Evolutionary conservation across 2,113 vertebrate genomes (phyloP).

Genomic region (Syngnathus floridae): DNA sequence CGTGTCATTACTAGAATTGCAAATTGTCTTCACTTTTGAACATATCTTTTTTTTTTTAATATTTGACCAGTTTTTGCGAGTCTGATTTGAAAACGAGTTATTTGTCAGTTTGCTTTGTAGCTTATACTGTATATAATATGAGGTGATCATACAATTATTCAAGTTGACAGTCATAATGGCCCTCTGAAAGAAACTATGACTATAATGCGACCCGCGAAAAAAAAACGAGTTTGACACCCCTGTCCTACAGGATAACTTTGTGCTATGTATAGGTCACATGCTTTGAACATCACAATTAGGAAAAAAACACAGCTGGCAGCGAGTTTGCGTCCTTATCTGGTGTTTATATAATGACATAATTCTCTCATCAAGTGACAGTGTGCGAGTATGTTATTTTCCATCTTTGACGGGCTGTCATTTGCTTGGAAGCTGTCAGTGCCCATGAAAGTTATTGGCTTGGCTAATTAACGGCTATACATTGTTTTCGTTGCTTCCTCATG

Average conservation of each 20-base stretch:
- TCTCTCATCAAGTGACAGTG: slow-evolving; percentile 13
- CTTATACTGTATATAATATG: too few relatives aligned
- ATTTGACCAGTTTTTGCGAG: too few relatives aligned
- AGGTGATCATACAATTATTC: too few relatives aligned
- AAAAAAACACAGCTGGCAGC: slow-evolving; percentile 31
- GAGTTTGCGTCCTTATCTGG: slow-evolving; percentile 22
- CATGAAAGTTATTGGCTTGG: slow-evolving; percentile 41
- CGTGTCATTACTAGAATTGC: too few relatives aligned
- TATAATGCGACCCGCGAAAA: too few relatives aligned
- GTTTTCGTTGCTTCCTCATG: slow-evolving; percentile 23
- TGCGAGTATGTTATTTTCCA: slow-evolving; percentile 38
- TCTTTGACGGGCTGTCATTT: slow-evolving; percentile 52
- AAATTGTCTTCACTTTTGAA: too few relatives aligned
- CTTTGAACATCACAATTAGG: slow-evolving; percentile 39
- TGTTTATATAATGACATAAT: slow-evolving; percentile 59
- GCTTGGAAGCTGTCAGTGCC: slow-evolving; percentile 43
- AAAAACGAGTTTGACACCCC: too few relatives aligned
- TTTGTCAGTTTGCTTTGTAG: too few relatives aligned
- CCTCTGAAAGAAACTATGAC: too few relatives aligned
- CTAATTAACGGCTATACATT: slow-evolving; percentile 39
- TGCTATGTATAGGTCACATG: slow-evolving; percentile 4
- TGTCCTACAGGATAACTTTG: slow-evolving; percentile 14
- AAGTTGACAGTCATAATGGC: too few relatives aligned
- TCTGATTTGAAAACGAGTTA: too few relatives aligned
- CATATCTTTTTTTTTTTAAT: too few relatives aligned